Conservation (phyloP, 2,797 vertebrate genomes). For the Clarias platycephalus region DNA sequence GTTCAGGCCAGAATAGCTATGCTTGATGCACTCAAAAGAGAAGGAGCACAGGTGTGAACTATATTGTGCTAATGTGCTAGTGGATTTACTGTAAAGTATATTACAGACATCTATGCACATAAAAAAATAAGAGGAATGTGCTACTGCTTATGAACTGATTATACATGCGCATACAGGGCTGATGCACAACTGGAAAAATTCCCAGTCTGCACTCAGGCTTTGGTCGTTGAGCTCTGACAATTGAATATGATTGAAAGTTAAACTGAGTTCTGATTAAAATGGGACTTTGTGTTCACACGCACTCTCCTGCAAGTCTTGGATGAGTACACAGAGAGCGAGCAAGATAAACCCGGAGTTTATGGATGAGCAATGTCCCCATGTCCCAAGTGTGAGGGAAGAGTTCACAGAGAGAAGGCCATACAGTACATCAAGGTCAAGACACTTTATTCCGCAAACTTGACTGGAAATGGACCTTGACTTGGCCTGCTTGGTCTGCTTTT, state of each 20-base stretch:
- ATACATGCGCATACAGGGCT: neutral
- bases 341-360: slow-evolving; percentile 60
- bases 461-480: slow-evolving; percentile 11
- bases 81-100: slow-evolving; percentile 1
- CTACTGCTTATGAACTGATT: slow-evolving; percentile 4
- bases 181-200: neutral
- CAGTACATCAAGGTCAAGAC: slow-evolving; percentile 35
- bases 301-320: slow-evolving; percentile 52
- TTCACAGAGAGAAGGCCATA: neutral
- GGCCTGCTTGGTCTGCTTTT: neutral
- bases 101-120: neutral
- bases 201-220: slow-evolving; percentile 15
- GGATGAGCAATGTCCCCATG: slow-evolving; percentile 36
- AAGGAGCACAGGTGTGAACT: neutral
- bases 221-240: slow-evolving; percentile 14
- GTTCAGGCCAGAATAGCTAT: slow-evolving; percentile 12
- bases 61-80: neutral
- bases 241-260: slow-evolving; percentile 37
- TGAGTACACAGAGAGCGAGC: slow-evolving; percentile 42
- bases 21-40: neutral
- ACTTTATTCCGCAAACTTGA: slow-evolving; percentile 19
- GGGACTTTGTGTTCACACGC: slow-evolving; percentile 53
- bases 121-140: neutral
- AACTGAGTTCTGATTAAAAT: slow-evolving; percentile 52
- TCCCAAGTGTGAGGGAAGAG: slow-evolving; percentile 20